A percentile compares a stretch with the other conserved stretches of the same genome.
Conservation (phyloP, 2,888 invertebrate species). For the Xestia xanthographa region DNA sequence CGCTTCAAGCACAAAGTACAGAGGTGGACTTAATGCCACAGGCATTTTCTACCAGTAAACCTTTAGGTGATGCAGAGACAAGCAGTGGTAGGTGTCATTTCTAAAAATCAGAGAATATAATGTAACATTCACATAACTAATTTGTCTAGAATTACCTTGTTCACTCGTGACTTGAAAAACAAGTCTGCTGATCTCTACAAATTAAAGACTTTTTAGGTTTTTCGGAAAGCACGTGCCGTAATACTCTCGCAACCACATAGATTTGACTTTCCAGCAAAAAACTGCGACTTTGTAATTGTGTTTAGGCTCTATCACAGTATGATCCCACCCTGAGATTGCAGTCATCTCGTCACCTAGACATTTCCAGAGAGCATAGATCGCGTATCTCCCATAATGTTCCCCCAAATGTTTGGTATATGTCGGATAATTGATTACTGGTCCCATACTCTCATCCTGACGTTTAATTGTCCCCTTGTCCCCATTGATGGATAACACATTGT, state of each 20-base stretch:
- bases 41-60: no score
- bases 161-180: not conserved
- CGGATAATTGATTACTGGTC: slow-evolving; percentile 65
- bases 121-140: not conserved
- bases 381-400: slow-evolving; percentile 40
- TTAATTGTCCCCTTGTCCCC: slow-evolving; percentile 58
- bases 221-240: no score
- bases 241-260: no score
- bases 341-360: not conserved
- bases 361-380: slow-evolving; percentile 3
- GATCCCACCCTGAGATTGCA: not conserved
- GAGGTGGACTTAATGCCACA: no score
- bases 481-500: slow-evolving; percentile 67
- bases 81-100: no score
- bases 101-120: no score
- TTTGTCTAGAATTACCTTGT: not conserved
- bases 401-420: slow-evolving; percentile 42
- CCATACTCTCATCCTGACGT: slow-evolving; percentile 39
- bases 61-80: no score
- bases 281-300: not conserved
- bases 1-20: no score
- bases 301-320: not conserved
- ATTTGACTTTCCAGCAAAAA: no score
- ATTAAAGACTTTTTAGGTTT: no score
- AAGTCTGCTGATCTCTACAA: no score